Evolutionary conservation across 2,113 vertebrate species (phyloP), one percentile per base, ranked within the genome.

Genomic region (Microcebus ravelobensis): DNA sequence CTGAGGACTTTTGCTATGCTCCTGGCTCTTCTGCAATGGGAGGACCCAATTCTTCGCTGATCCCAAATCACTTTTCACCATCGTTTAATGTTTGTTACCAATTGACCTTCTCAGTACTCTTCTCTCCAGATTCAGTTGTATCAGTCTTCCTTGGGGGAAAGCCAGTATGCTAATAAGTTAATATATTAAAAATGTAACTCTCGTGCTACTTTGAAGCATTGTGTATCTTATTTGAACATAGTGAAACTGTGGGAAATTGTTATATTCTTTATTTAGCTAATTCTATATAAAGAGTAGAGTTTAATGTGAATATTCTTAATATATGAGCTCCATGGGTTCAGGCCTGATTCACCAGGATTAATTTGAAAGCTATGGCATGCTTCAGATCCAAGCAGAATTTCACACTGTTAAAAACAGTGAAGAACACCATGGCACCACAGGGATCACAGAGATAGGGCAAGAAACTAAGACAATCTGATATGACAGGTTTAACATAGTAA

Each of bases 41-140:
- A 55, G 15, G 9, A 52, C 4, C 6, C 3, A 50, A 13, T 12
- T 74, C 31, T 79, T 55, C 63, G 29, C 34, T 39, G 86, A 10
- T 45, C 42, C n/a, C 65, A 82, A 21, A n/a, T 70, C 27, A n/a
- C 9, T 59, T 14, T 93, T 45, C 17, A 6, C 71, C 31, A 52
- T 79, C 11, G 36, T 82, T 77, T 91, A 83, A 81, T 55, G 93
- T 95, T 95, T 81, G 57, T 70, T 91, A 90, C 21, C 34, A 84
- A 55, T 73, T 94, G 90, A 86, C 77, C 59, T 80, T 84, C 48
- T 63, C 14, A 36, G 17, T 42, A 4, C 50, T 81, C 18, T 90
- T 92, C 18, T 83, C 27, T 84, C 14, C 21, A 87, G 63, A 87
- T 71, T 48, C 42, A 85, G 23, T 91, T 96, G 87, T 91, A 27